Percentiles rank a stretch among this genome's conserved stretches.
Conservation (phyloP, 2,797 vertebrate species). For the Falco rusticolus region DNA sequence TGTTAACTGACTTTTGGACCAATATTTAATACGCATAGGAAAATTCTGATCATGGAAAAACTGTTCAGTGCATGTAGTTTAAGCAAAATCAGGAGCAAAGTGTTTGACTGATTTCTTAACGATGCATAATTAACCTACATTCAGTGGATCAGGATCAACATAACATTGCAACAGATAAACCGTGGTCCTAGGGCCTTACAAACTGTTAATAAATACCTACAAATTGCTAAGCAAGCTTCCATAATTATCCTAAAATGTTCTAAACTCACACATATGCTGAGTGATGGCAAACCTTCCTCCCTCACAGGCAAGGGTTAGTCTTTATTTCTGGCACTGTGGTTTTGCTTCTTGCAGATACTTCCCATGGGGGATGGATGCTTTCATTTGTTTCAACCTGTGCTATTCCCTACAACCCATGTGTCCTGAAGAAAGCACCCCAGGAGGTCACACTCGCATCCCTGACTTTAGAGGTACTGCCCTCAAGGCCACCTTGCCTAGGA, state of each 20-base stretch:
- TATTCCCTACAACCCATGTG: too few species aligned
- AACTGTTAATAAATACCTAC: background rate
- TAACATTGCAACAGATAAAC: background rate
- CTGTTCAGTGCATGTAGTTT: background rate
- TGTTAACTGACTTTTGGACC: background rate
- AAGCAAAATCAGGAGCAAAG: background rate
- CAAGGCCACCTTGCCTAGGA: background rate
- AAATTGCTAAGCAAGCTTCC: background rate
- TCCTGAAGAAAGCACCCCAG: background rate
- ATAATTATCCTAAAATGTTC: background rate
- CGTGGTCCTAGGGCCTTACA: background rate
- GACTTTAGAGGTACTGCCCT: background rate
- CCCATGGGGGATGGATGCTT: background rate
- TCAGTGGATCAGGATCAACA: background rate
- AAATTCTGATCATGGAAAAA: background rate
- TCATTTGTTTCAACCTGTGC: background rate
- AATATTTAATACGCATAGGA: background rate
- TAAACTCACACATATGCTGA: rapidly evolving
- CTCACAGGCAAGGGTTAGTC: background rate
- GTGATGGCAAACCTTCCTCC: background rate
- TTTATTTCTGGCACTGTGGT: background rate
- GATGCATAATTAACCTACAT: background rate
- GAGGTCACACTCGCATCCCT: background rate
- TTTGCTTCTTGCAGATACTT: background rate
- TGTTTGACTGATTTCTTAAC: background rate